These are phyloP conservation scores for Archaeoteleia sp. DNA, from an alignment of 2,888 invertebrate genomes.

Conservation along the genomic window DNA sequence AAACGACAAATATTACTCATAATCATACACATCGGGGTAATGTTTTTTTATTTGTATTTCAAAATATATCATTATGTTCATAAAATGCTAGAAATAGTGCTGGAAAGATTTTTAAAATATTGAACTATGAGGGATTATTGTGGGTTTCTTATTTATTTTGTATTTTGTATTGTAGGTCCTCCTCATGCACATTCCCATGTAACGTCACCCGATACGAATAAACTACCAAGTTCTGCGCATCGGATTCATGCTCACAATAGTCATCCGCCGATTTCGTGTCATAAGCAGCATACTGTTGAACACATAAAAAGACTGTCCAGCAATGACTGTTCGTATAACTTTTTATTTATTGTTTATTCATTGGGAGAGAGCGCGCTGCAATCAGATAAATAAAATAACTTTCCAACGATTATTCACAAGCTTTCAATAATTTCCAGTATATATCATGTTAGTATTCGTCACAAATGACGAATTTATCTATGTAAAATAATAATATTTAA, in stretches of 20 bases:
- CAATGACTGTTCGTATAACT: slow-evolving; percentile 67
- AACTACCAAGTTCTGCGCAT: slow-evolving; percentile 60
- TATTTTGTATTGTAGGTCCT: slow-evolving; percentile 58
- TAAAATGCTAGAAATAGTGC: background rate
- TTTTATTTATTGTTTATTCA: no score
- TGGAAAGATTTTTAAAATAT: background rate
- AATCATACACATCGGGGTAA: slow-evolving; percentile 65
- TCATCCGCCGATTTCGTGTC: slow-evolving; percentile 67
- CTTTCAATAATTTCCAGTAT: no score
- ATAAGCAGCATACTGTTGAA: slow-evolving; percentile 70
- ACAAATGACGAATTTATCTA: no score
- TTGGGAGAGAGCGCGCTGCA: no score
- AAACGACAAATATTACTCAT: slow-evolving; percentile 65
- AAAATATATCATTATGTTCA: no score
- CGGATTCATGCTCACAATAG: slow-evolving; percentile 64
- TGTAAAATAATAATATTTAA: no score
- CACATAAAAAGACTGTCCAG: slow-evolving; percentile 71
- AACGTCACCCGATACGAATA: slow-evolving; percentile 61
- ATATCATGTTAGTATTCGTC: no score
- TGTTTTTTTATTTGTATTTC: slow-evolving; percentile 7
- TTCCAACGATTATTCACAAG: no score
- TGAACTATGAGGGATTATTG: no score
- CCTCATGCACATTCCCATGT: slow-evolving; percentile 66
- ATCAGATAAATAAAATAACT: no score
- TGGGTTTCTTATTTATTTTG: background rate